Conservation (phyloP, 2,888 invertebrate genomes). For the Zygogramma bicolorata region DNA sequence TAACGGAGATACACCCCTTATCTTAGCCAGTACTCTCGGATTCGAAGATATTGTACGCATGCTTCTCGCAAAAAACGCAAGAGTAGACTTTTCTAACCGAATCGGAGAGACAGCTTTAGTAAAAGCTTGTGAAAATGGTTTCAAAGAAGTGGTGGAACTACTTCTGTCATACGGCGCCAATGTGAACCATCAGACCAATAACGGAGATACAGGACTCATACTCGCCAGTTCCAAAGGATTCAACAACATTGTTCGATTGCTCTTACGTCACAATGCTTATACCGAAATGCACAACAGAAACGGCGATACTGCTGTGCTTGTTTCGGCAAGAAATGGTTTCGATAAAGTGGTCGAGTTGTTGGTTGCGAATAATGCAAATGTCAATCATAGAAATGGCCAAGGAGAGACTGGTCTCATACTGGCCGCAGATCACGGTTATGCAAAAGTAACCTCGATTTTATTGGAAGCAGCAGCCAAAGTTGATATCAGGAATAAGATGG, state of each 20-base stretch:
- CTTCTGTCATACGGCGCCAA: slow-evolving; percentile 1
- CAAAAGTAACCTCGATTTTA: neutral
- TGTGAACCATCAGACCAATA: neutral
- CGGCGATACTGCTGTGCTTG: slow-evolving; percentile 4
- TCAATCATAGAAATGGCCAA: neutral
- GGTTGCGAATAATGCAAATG: neutral
- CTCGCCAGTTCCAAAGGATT: slow-evolving; percentile 1
- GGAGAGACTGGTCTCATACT: neutral
- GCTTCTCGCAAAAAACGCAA: neutral
- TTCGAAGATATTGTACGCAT: neutral
- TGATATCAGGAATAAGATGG: neutral
- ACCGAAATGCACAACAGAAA: neutral
- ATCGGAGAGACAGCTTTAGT: slow-evolving; percentile 7
- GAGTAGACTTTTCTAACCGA: neutral
- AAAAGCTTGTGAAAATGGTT: slow-evolving; percentile 2
- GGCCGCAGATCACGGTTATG: neutral
- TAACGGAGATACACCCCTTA: slow-evolving; percentile 5
- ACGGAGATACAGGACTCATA: slow-evolving; percentile 9
- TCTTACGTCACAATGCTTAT: neutral
- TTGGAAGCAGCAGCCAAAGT: neutral
- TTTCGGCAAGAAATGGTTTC: neutral
- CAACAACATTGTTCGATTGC: neutral
- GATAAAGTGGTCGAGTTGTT: slow-evolving; percentile 8
- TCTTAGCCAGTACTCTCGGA: neutral
- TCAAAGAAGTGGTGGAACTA: slow-evolving; percentile 9